Conservation (phyloP, 2,888 invertebrate species). For the Pediacus dermestoides region DNA sequence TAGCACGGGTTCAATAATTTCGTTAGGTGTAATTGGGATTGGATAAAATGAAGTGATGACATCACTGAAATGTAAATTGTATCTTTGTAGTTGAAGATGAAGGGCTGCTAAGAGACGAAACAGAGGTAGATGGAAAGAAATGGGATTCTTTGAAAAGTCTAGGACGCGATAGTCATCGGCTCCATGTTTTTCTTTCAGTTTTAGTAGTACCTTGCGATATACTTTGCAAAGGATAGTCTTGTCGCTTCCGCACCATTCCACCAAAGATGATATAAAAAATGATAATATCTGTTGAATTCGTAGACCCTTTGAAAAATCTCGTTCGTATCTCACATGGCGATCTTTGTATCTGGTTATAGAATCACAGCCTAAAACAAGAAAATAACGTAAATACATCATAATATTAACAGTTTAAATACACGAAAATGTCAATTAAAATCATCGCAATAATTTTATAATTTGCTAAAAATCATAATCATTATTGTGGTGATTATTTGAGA, state of each 20-base stretch:
- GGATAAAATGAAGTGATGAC: conserved; percentile 67
- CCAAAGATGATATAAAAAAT: conserved; percentile 80
- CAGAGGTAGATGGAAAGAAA: conserved; percentile 93
- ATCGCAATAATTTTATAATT: no score
- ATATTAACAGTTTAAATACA: no score
- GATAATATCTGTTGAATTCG: conserved; percentile 93
- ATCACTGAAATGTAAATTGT: conserved; percentile 70
- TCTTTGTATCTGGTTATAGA: conserved; percentile 77
- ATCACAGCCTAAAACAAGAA: conserved; percentile 56
- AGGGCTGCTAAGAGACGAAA: conserved; percentile 89
- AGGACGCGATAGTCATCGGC: no score
- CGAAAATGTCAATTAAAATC: no score
- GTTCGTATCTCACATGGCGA: conserved; percentile 98
- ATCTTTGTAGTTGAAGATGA: conserved; percentile 74
- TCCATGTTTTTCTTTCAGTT: conserved; percentile 59
- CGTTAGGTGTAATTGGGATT: conserved; percentile 67
- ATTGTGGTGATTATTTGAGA: no score
- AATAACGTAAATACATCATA: no score
- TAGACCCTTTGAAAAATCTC: conserved; percentile 99
- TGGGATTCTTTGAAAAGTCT: conserved; percentile 76
- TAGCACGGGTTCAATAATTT: conserved; percentile 93
- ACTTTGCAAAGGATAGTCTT: conserved; percentile 73
- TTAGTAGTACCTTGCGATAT: conserved; percentile 69
- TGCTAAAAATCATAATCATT: no score
- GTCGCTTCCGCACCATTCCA: conserved; percentile 89